A percentile compares a stretch with the other conserved stretches of the same genome.
These are phyloP conservation scores for Drosophila dunni DNA, from an alignment of 1,140 invertebrate genomes.

Conservation along the genomic window DNA sequence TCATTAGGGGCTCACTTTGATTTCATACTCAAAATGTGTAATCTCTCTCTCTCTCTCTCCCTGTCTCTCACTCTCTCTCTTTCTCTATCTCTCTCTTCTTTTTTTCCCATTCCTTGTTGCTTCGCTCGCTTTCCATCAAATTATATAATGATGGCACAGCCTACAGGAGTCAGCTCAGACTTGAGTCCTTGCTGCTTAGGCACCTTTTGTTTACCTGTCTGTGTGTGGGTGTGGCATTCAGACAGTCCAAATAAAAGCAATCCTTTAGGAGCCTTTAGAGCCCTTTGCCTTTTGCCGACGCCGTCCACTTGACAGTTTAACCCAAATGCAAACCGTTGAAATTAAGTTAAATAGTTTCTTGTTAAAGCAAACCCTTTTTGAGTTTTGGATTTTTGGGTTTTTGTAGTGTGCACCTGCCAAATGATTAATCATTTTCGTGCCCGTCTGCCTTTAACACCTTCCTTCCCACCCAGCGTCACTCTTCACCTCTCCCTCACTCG, in stretches of 20 bases:
- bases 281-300: constrained; percentile 31
- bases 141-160: constrained; percentile 77
- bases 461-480: constrained; percentile 10
- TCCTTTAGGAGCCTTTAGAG: constrained; percentile 45
- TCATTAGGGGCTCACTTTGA: constrained; percentile 47
- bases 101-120: background rate
- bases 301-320: constrained; percentile 77
- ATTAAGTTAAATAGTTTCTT: constrained; percentile 82
- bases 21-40: constrained; percentile 29
- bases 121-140: constrained; percentile 68
- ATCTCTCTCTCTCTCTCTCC: no score
- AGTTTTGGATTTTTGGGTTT: constrained; percentile 34
- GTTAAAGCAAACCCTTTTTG: constrained; percentile 67
- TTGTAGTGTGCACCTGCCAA: constrained; percentile 66
- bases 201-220: constrained; percentile 51
- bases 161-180: constrained; percentile 37
- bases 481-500: background rate
- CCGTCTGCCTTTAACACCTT: constrained; percentile 61
- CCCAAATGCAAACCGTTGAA: constrained; percentile 76
- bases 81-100: no score
- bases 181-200: constrained; percentile 50
- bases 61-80: no score
- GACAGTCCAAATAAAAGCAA: constrained; percentile 69
- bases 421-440: constrained; percentile 79
- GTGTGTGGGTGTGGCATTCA: constrained; percentile 59